A percentile compares a stretch with the other conserved stretches of the same genome.
Conservation (phyloP, 2,797 vertebrate genomes). For the Sebastes hubbsi region DNA sequence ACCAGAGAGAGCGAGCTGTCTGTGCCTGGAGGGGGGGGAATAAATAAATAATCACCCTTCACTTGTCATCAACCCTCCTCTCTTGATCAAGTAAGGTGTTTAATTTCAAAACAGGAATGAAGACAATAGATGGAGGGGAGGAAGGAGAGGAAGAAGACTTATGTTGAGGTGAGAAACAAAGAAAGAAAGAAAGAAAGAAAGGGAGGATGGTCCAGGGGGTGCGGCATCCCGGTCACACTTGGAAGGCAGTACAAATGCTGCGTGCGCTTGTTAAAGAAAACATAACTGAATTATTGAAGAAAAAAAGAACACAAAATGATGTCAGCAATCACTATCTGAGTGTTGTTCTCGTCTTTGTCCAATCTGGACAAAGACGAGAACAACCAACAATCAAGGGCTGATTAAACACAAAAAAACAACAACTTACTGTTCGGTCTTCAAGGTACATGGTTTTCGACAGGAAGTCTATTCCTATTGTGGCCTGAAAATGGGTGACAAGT, state of each 20-base stretch:
- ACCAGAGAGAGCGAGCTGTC: slow-evolving; percentile 55
- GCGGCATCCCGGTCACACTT: slow-evolving; percentile 1
- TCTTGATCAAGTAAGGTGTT: slow-evolving; percentile 73
- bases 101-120: slow-evolving; percentile 66
- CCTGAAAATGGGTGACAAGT: slow-evolving; percentile 81
- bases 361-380: background rate
- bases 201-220: slow-evolving; percentile 17
- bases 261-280: slow-evolving; percentile 15
- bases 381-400: background rate
- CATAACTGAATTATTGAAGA: background rate
- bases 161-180: slow-evolving; percentile 45
- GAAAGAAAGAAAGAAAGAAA: background rate
- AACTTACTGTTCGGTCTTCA: slow-evolving; percentile 99
- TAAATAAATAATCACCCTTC: slow-evolving; percentile 70
- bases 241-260: background rate
- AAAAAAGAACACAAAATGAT: background rate
- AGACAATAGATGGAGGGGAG: slow-evolving; percentile 59
- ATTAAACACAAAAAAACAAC: background rate
- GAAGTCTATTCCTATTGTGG: slow-evolving; percentile 99
- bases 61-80: slow-evolving; percentile 65
- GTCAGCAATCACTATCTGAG: background rate
- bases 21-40: slow-evolving; percentile 37
- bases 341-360: background rate
- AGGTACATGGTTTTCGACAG: slow-evolving; percentile 99
- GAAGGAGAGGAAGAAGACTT: slow-evolving; percentile 63